These are phyloP conservation scores for Cephus nigrinus DNA, from an alignment of 2,888 invertebrate genomes.

Conservation along the genomic window DNA sequence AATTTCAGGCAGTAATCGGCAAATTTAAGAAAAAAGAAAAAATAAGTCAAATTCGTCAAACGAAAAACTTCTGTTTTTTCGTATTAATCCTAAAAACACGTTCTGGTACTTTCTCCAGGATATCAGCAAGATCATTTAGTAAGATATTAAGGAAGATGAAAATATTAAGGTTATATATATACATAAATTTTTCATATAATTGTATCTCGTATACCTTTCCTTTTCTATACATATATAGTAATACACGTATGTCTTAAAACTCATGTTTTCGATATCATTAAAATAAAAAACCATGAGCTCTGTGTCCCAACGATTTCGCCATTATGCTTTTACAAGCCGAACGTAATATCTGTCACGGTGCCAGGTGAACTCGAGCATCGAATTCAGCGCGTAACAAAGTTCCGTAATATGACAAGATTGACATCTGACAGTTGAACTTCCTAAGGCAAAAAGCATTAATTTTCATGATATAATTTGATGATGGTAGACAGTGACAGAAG, in stretches of 20 bases:
- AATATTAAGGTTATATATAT: background rate
- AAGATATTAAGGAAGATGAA: background rate
- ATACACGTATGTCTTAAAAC: background rate
- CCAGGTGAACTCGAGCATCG: background rate
- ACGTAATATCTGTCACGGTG: background rate
- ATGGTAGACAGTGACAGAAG: background rate
- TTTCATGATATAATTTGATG: background rate
- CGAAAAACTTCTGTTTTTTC: background rate
- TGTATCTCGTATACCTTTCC: too few relatives aligned
- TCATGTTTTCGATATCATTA: background rate
- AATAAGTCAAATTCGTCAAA: background rate
- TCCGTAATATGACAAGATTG: background rate
- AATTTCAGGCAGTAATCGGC: background rate
- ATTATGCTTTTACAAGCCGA: background rate
- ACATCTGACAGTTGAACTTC: background rate
- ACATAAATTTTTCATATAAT: background rate
- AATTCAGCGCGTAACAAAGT: background rate
- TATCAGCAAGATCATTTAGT: background rate
- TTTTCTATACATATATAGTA: too few relatives aligned
- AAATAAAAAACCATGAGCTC: background rate
- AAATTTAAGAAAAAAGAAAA: background rate
- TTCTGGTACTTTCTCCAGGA: background rate
- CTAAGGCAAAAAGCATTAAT: background rate
- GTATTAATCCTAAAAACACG: background rate
- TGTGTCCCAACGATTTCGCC: background rate